Evolutionary conservation across 2,113 vertebrate species (phyloP), one percentile per base, ranked within the genome.

Genomic region (Pseudopipra pipra): DNA sequence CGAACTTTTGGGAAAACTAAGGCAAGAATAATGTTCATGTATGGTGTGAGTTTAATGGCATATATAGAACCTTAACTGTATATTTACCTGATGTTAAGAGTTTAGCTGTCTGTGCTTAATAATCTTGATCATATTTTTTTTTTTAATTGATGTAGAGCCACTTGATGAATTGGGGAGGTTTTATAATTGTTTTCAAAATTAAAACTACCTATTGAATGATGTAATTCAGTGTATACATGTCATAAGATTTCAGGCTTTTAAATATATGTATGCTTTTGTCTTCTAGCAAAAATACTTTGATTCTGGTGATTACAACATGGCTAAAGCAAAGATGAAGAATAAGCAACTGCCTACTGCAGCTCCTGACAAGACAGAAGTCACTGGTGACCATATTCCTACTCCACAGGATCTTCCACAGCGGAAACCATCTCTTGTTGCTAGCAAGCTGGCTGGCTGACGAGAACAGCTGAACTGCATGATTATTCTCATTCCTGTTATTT

Each of bases 221-320:
- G 4, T 73, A 66, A 65, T 81, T 92, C 12, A 21, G 18, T 63
- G 16, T 54, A 58, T 84, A 35, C 28, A 71, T 91, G 30, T 58
- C 43, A 16, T 80, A 78, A 90, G 35, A 61, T 46, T 88, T 33
- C 71, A 58, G 31, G 19, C 66, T 68, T 74, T 67, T 76, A 91
- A 89, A 67, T 41, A 17, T 20, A 13, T 71, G 3, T 72, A 23
- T 94, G 31, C 51, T 96, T 97, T 96, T 97, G 59, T 90, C 58
- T 98, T 97, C 33, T 95, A 99, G 99, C 99, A 99, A 99, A 99
- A 99, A 94, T 99, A 99, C 97, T 99, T 99, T 96, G 99, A 99
- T 98, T 99, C 99, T 77, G 99, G 99, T 8, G 99, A 99, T 97
- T 99, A 99, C 98, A 99, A 99, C 98, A 99, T 99, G 99, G 99